Evolutionary conservation across 2,888 invertebrate species (phyloP).

Genomic region (Morpho deidamia): DNA sequence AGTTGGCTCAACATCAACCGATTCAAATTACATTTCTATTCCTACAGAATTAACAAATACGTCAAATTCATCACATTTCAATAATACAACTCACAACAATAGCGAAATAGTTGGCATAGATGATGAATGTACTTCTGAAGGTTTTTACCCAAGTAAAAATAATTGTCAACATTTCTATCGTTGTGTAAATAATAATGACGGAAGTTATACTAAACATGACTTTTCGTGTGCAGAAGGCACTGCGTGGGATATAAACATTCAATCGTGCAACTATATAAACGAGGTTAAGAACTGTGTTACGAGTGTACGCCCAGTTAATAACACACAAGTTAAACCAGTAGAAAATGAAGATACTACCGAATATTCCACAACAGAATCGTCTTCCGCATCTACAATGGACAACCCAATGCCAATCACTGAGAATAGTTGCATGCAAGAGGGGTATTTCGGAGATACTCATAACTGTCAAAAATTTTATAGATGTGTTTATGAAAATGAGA

Average conservation of each 20-base stretch:
- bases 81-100: neutral
- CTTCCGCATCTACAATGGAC: conserved; percentile 14
- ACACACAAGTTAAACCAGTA: conserved; percentile 1
- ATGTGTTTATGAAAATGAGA: conserved; percentile 82
- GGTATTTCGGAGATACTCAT: conserved; percentile 82
- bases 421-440: conserved; percentile 73
- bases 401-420: conserved; percentile 9
- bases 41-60: neutral
- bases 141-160: conserved; percentile 76
- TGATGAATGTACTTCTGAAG: conserved; percentile 15
- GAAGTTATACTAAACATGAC: conserved; percentile 72
- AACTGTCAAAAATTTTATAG: conserved; percentile 88
- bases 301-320: conserved; percentile 1
- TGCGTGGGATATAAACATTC: conserved; percentile 82
- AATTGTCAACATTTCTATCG: conserved; percentile 87
- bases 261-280: conserved; percentile 69
- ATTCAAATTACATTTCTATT: no score
- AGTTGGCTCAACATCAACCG: no score
- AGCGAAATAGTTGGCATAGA: conserved; percentile 45
- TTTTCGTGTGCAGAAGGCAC: conserved; percentile 83
- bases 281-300: conserved; percentile 26
- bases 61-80: neutral
- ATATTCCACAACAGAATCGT: conserved; percentile 11
- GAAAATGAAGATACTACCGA: conserved; percentile 8
- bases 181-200: conserved; percentile 76